Evolutionary conservation across 1,140 invertebrate species (phyloP).

Genomic region (Agrypnia vestita): DNA sequence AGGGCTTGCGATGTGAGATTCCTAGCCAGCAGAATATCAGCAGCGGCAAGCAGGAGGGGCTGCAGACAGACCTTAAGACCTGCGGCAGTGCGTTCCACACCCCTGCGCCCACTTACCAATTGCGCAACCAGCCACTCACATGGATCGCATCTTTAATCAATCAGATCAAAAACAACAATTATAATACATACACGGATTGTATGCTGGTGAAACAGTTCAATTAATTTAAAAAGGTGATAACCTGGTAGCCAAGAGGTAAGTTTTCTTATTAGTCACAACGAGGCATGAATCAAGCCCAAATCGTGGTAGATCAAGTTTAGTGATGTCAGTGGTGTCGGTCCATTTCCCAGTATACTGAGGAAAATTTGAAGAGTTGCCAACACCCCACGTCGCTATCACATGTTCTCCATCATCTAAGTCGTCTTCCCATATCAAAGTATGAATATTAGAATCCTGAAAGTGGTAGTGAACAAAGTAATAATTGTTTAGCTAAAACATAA

Average conservation of each 20-base stretch:
- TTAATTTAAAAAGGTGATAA: constrained; percentile 4
- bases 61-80: constrained; percentile 50
- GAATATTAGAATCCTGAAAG: constrained; percentile 51
- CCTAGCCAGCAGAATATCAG: constrained; percentile 53
- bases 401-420: constrained; percentile 52
- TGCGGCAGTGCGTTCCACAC: constrained; percentile 52
- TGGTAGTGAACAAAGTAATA: neutral
- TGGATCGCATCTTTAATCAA: constrained; percentile 48
- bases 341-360: constrained; percentile 47
- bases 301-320: constrained; percentile 50
- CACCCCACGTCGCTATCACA: constrained; percentile 48
- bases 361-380: constrained; percentile 29
- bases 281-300: constrained; percentile 53
- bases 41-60: constrained; percentile 49
- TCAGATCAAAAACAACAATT: too few species aligned
- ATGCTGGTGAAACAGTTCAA: too few species aligned
- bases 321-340: constrained; percentile 47
- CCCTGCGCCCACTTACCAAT: constrained; percentile 37
- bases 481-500: too few species aligned
- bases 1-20: constrained; percentile 31
- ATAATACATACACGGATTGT: too few species aligned
- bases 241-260: constrained; percentile 51
- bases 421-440: constrained; percentile 55
- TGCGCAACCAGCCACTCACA: constrained; percentile 53
- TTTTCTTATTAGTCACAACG: constrained; percentile 53